These are phyloP conservation scores for Catagonus wagneri DNA, from an alignment of 2,113 vertebrate species.

Conservation along the genomic window DNA sequence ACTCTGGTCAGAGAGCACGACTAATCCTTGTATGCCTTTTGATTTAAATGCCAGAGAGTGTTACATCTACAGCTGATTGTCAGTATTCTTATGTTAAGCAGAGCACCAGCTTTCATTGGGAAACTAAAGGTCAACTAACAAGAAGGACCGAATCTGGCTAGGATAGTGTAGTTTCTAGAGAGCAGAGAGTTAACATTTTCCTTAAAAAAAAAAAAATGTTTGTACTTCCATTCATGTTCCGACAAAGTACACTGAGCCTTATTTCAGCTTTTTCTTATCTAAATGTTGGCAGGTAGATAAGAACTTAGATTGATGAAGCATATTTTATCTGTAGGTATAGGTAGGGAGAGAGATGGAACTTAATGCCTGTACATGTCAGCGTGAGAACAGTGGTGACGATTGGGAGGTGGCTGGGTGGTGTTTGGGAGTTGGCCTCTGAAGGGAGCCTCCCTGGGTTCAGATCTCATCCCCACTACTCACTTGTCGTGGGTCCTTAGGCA, in stretches of 20 bases:
- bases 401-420: too few species aligned
- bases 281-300: not conserved
- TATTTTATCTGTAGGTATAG: not conserved
- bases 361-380: not conserved
- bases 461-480: not conserved
- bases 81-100: not conserved
- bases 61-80: not conserved
- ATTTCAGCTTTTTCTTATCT: not conserved
- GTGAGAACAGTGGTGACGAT: not conserved
- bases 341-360: not conserved
- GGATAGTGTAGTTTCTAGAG: not conserved
- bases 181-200: not conserved
- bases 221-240: not conserved
- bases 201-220: conserved; percentile 4
- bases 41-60: not conserved
- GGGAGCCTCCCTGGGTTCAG: not conserved
- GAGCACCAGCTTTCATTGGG: not conserved
- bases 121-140: not conserved
- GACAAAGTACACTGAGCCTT: not conserved
- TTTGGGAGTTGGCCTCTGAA: not conserved
- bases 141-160: not conserved
- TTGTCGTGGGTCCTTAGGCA: not conserved
- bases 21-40: not conserved
- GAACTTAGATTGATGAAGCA: not conserved
- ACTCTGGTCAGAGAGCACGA: not conserved